These are phyloP conservation scores for Phoebastria nigripes DNA, from an alignment of 2,797 vertebrate species.

Conservation along the genomic window DNA sequence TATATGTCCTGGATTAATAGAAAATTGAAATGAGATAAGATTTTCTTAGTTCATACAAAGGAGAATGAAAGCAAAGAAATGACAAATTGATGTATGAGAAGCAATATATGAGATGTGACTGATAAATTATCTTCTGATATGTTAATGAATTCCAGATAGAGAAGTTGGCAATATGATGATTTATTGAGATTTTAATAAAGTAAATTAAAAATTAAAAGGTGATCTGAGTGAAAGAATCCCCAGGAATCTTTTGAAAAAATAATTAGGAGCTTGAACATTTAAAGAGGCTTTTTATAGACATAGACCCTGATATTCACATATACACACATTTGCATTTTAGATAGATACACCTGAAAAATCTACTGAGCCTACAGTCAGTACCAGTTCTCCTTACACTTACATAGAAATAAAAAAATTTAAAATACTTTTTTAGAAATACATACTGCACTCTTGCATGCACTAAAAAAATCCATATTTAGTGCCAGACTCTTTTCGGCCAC, in stretches of 20 bases:
- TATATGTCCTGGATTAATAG: neutral
- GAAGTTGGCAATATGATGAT: constrained; percentile 29
- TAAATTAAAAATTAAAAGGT: constrained; percentile 56
- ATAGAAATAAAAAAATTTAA: neutral
- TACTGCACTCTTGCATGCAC: neutral
- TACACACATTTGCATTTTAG: neutral
- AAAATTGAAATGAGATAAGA: constrained; percentile 5
- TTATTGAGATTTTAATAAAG: constrained; percentile 48
- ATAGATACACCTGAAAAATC: neutral
- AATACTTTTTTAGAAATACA: neutral
- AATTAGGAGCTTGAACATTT: constrained; percentile 19
- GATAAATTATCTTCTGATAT: constrained; percentile 67
- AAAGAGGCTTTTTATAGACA: constrained; percentile 21
- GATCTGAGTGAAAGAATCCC: constrained; percentile 26
- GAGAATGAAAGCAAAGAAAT: constrained; percentile 36
- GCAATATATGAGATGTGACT: constrained; percentile 48
- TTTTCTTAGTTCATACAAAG: constrained; percentile 9
- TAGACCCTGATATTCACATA: neutral
- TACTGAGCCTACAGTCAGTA: neutral
- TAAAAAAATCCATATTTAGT: neutral
- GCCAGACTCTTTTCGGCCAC: neutral
- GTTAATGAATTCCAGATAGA: constrained; percentile 58
- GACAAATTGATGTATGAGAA: constrained; percentile 55
- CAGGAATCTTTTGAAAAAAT: constrained; percentile 36
- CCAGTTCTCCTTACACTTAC: neutral